Evolutionary conservation across 2,797 vertebrate species (phyloP).

Genomic region (Takifugu ocellatus): DNA sequence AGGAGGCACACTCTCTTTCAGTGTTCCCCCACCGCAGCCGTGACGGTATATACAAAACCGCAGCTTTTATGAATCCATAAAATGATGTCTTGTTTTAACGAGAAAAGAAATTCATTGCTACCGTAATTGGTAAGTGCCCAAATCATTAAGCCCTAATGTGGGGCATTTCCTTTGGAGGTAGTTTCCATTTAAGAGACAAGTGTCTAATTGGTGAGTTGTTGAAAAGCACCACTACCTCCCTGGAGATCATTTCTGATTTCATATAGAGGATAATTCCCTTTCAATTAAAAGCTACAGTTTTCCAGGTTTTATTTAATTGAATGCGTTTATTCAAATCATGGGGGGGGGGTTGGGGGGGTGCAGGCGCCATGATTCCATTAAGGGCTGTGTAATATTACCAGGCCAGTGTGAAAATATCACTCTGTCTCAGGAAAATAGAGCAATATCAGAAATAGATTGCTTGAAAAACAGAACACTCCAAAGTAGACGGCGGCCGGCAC

Average conservation of each 20-base stretch:
- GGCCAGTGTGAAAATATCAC: constrained; percentile 59
- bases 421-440: constrained; percentile 65
- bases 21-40: constrained; percentile 3
- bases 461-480: constrained; percentile 60
- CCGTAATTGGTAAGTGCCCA: constrained; percentile 73
- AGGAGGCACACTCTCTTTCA: constrained; percentile 5
- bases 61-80: constrained; percentile 70
- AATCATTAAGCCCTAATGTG: constrained; percentile 75
- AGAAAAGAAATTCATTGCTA: constrained; percentile 70
- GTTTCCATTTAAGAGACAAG: constrained; percentile 74
- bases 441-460: constrained; percentile 71
- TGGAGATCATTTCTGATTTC: constrained; percentile 70
- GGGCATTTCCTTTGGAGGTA: constrained; percentile 74
- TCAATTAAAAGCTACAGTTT: constrained; percentile 77
- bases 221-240: constrained; percentile 72
- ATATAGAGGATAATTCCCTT: constrained; percentile 77
- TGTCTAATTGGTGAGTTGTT: constrained; percentile 78
- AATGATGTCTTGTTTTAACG: constrained; percentile 74
- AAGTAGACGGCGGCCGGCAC: constrained; percentile 48
- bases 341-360: constrained; percentile 17
- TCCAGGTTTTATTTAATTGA: constrained; percentile 76
- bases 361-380: constrained; percentile 62
- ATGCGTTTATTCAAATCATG: constrained; percentile 68
- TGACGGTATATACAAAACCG: constrained; percentile 28
- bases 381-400: constrained; percentile 61